phyloP scores from a whole-genome alignment of 64 coral and sea anemone genomes.

The Montipora efflorescens region DNA sequence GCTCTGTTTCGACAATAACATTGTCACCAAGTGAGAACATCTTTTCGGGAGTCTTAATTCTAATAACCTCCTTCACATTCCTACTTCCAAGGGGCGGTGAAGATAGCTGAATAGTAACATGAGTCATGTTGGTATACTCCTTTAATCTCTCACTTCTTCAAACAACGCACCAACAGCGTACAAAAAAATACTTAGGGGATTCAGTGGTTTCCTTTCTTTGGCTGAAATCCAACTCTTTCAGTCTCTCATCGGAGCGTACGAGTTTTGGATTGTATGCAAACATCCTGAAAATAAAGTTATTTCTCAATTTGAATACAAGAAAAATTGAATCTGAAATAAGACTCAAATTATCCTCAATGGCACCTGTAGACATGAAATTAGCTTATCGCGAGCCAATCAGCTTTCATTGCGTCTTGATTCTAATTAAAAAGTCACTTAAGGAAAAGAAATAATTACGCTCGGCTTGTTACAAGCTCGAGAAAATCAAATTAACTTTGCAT shows the following conservation, averaged over 20 bases:
- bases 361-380: conserved; percentile 11
- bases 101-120: conserved; percentile 57
- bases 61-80: conserved; percentile 47
- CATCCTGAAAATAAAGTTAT: neutral
- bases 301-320: conserved; percentile 1
- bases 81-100: conserved; percentile 30
- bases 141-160: neutral
- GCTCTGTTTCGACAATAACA: conserved; percentile 1
- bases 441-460: neutral
- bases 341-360: neutral
- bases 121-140: conserved; percentile 29
- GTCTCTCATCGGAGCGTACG: neutral
- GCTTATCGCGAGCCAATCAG: neutral
- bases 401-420: conserved; percentile 10
- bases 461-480: neutral
- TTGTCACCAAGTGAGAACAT: conserved; percentile 24
- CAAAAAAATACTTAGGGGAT: neutral
- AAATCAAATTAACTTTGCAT: neutral
- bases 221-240: conserved; percentile 18
- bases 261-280: neutral
- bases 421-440: neutral
- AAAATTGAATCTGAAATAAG: neutral
- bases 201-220: neutral
- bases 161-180: conserved; percentile 1
- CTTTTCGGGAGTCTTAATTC: conserved; percentile 69